Conservation (phyloP, 2,888 invertebrate species). For the Torymus texanus region DNA sequence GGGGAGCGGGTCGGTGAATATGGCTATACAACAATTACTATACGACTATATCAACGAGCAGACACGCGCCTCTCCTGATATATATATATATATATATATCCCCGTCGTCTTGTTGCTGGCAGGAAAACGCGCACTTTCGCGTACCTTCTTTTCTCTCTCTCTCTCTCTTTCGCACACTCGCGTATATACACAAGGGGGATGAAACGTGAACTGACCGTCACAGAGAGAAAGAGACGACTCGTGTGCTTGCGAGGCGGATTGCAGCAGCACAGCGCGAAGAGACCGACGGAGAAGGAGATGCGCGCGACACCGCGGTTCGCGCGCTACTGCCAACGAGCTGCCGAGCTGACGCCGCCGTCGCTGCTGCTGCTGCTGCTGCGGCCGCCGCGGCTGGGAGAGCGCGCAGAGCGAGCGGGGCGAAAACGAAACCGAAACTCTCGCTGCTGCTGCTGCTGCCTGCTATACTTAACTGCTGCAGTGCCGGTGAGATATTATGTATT, state of each 20-base stretch:
- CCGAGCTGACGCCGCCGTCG: neutral
- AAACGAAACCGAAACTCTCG: constrained; percentile 64
- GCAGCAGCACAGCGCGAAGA: neutral
- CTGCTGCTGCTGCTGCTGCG: neutral
- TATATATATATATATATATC: neutral
- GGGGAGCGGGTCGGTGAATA: too few relatives aligned
- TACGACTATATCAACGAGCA: neutral
- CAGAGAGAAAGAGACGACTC: neutral
- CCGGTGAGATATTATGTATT: too few relatives aligned
- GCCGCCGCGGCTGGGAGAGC: neutral
- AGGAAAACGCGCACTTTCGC: neutral
- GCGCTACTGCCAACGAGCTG: constrained; percentile 66
- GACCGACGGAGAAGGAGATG: constrained; percentile 47
- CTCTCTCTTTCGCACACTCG: neutral
- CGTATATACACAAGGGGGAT: neutral
- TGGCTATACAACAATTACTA: too few relatives aligned
- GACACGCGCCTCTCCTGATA: neutral
- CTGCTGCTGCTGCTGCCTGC: constrained; percentile 10
- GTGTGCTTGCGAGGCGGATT: neutral
- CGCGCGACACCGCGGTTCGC: constrained; percentile 71
- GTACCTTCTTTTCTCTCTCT: neutral
- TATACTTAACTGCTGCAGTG: too few relatives aligned
- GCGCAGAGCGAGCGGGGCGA: constrained; percentile 59
- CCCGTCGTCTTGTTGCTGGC: neutral
- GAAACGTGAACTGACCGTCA: neutral